Conservation (phyloP, 2,888 invertebrate species). For the Andrena dorsata region DNA sequence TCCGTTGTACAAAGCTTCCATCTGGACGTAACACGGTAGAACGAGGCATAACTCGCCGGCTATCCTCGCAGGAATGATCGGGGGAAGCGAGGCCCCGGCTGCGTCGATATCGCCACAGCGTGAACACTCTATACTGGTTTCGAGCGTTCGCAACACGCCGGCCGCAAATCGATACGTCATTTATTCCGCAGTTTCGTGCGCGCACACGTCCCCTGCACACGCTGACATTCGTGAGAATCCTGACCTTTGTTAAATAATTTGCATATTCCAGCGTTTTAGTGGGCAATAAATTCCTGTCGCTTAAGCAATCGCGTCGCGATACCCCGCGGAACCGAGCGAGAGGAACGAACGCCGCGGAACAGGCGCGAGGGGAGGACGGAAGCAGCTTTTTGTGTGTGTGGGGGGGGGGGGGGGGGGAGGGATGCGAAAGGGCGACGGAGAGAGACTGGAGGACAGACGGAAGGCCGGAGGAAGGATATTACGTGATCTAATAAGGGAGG, state of each 20-base stretch:
- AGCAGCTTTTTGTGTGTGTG: not conserved
- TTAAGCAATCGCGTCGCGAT: slow-evolving; percentile 79
- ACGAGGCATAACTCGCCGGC: not conserved
- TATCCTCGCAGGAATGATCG: slow-evolving; percentile 14
- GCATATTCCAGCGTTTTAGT: slow-evolving; percentile 82
- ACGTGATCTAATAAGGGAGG: slow-evolving; percentile 35
- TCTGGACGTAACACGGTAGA: not conserved
- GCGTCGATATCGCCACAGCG: slow-evolving; percentile 16
- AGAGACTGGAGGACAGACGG: not conserved
- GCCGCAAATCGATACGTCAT: slow-evolving; percentile 57
- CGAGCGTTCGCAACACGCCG: slow-evolving; percentile 25
- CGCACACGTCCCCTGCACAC: slow-evolving; percentile 31
- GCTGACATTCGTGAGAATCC: slow-evolving; percentile 77
- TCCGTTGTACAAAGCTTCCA: not conserved
- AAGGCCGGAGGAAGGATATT: slow-evolving; percentile 24
- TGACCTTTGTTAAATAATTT: slow-evolving; percentile 83
- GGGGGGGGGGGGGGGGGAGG: too few relatives aligned
- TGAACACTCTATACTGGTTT: not conserved
- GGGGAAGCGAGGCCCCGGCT: not conserved
- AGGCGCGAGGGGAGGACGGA: not conserved
- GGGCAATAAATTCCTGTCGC: slow-evolving; percentile 81
- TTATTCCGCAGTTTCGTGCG: slow-evolving; percentile 42
- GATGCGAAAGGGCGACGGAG: not conserved
- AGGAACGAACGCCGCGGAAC: slow-evolving; percentile 36
- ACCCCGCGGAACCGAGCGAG: slow-evolving; percentile 54